Evolutionary conservation across 2,797 vertebrate species (phyloP).

Genomic region (Gymnocypris eckloni): DNA sequence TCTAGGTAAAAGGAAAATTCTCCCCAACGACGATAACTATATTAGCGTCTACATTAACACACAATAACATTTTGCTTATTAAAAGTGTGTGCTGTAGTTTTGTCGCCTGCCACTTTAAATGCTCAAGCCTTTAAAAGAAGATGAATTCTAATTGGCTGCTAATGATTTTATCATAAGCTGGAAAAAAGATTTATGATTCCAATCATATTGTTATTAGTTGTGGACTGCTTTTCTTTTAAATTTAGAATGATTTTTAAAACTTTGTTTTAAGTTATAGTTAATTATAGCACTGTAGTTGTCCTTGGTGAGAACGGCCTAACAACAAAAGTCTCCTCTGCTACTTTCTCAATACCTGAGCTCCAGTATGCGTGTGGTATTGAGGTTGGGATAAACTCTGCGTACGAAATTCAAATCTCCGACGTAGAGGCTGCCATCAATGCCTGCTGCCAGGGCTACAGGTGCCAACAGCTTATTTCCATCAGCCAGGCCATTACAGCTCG

Average conservation of each 20-base stretch:
- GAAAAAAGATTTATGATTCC: neutral
- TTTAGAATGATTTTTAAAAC: neutral
- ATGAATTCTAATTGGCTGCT: neutral
- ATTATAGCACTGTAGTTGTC: neutral
- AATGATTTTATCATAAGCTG: neutral
- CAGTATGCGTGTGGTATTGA: slow-evolving; percentile 96
- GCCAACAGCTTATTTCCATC: slow-evolving; percentile 98
- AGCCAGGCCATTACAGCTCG: slow-evolving; percentile 97
- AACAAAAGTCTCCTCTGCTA: neutral
- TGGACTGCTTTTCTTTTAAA: neutral
- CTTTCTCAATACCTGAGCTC: slow-evolving; percentile 88
- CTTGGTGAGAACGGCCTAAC: neutral
- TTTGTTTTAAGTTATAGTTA: neutral
- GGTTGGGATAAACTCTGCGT: slow-evolving; percentile 93
- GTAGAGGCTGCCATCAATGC: slow-evolving; percentile 95
- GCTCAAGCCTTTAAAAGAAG: neutral
- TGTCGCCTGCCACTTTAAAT: neutral
- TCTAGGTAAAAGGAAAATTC: neutral
- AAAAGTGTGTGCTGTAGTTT: neutral
- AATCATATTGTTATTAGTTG: neutral
- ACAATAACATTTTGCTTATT: neutral
- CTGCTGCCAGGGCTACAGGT: slow-evolving; percentile 93
- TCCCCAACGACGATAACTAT: neutral
- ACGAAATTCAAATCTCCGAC: slow-evolving; percentile 98
- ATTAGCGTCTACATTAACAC: neutral